Evolutionary conservation across 2,113 vertebrate species (phyloP).

Genomic region (Forbesichthys agassizii): DNA sequence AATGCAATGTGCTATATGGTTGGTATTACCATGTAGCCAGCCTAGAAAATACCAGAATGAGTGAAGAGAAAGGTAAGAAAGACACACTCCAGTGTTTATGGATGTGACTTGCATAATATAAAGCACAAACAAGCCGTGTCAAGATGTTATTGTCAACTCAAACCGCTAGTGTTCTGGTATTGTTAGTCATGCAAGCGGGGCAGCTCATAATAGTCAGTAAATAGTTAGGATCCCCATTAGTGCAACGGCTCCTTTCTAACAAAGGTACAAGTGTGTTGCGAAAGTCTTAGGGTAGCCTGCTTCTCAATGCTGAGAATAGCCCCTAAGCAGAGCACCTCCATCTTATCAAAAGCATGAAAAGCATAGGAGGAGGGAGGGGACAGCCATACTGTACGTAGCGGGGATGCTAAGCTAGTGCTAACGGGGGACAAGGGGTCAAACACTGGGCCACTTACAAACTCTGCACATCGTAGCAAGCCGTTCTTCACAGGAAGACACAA

Average conservation of each 20-base stretch:
- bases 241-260: conserved; percentile 3
- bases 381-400: conserved; percentile 43
- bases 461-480: conserved; percentile 79
- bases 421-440: conserved; percentile 53
- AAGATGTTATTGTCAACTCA: conserved; percentile 5
- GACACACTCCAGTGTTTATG: too few relatives aligned
- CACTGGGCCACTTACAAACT: conserved; percentile 80
- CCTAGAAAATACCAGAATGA: too few relatives aligned
- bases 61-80: too few relatives aligned
- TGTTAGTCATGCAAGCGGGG: conserved; percentile 57
- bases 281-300: conserved; percentile 16
- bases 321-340: conserved; percentile 22
- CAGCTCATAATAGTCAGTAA: conserved; percentile 13
- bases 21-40: too few relatives aligned
- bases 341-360: conserved; percentile 24
- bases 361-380: conserved; percentile 1
- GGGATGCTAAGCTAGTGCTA: conserved; percentile 44
- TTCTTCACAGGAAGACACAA: conserved; percentile 76
- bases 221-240: conserved; percentile 1
- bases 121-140: background rate
- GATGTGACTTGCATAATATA: background rate
- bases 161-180: conserved; percentile 1
- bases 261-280: conserved; percentile 17
- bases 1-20: too few relatives aligned
- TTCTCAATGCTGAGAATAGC: conserved; percentile 16